Evolutionary conservation across 2,797 vertebrate genomes (phyloP).

Genomic region (Chelmon rostratus): DNA sequence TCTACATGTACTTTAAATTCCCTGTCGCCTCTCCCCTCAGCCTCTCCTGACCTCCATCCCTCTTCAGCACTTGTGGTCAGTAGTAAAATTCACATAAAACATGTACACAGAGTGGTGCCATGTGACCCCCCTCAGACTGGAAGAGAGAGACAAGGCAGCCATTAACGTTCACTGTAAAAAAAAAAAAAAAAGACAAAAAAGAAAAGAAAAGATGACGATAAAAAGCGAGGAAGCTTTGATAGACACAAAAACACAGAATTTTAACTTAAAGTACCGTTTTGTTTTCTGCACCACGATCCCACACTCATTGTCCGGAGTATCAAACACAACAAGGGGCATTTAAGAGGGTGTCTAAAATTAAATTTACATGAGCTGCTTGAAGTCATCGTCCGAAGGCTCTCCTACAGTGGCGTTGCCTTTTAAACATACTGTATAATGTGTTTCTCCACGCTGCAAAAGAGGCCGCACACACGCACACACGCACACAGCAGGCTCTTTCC

Average conservation of each 20-base stretch:
- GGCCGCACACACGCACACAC: constrained; percentile 5
- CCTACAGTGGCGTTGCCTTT: constrained; percentile 28
- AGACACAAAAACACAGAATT: constrained; percentile 25
- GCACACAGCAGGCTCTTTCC: constrained; percentile 10
- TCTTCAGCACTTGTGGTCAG: constrained; percentile 75
- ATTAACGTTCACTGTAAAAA: constrained; percentile 3
- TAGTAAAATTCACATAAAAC: constrained; percentile 73
- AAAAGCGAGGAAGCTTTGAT: not conserved
- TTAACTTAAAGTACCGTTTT: constrained; percentile 55
- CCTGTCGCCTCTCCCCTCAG: not conserved
- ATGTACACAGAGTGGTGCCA: constrained; percentile 55
- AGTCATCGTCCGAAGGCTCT: constrained; percentile 4
- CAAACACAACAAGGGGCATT: not conserved
- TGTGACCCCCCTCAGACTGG: constrained; percentile 33
- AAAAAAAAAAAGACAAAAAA: not conserved
- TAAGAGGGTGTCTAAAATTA: constrained; percentile 14
- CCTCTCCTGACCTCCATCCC: constrained; percentile 36
- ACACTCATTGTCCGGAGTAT: constrained; percentile 22
- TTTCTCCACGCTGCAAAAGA: constrained; percentile 29
- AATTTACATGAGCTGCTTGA: constrained; percentile 15
- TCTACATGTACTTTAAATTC: too few species aligned
- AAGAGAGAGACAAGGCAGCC: constrained; percentile 8
- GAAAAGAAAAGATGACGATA: constrained; percentile 21
- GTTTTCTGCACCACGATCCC: constrained; percentile 31
- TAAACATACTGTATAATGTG: constrained; percentile 9